These are phyloP conservation scores for Gerris lacustris DNA, from an alignment of 2,888 invertebrate genomes.

Conservation along the genomic window DNA sequence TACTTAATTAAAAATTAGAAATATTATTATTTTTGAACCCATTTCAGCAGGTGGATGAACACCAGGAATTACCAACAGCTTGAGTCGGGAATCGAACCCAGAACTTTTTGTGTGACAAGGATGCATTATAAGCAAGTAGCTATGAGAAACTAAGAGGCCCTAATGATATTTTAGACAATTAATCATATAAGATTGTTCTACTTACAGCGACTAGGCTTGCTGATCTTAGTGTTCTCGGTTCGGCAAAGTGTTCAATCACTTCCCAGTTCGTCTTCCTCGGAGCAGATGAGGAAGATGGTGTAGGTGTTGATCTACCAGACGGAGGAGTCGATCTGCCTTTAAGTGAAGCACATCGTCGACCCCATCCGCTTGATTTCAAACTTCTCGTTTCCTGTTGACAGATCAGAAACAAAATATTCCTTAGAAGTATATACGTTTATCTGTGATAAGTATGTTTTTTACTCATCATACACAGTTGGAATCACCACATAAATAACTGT, in stretches of 20 bases:
- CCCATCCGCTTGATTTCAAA: conserved; percentile 20
- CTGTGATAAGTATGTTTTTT: too few relatives aligned
- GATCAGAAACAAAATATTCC: not conserved
- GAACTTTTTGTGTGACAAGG: too few relatives aligned
- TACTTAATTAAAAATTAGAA: too few relatives aligned
- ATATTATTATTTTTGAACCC: too few relatives aligned
- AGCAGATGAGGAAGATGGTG: conserved; percentile 36
- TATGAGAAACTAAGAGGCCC: too few relatives aligned
- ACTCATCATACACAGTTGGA: too few relatives aligned
- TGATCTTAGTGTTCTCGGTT: conserved; percentile 38
- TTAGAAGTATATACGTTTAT: not conserved
- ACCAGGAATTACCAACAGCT: too few relatives aligned
- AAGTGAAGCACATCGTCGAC: conserved; percentile 37
- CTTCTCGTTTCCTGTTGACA: conserved; percentile 17
- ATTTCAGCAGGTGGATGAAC: too few relatives aligned
- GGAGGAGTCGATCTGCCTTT: conserved; percentile 37
- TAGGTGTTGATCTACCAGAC: conserved; percentile 41
- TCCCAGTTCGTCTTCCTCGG: conserved; percentile 79
- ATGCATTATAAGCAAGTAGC: too few relatives aligned
- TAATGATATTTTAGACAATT: too few relatives aligned
- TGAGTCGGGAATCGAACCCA: too few relatives aligned
- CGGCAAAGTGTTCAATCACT: conserved; percentile 74
- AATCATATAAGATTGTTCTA: not conserved
- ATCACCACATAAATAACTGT: too few relatives aligned
- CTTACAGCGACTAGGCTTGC: conserved; percentile 23